Evolutionary conservation across 2,797 vertebrate genomes (phyloP).

Genomic region (Pogoniulus pusillus): DNA sequence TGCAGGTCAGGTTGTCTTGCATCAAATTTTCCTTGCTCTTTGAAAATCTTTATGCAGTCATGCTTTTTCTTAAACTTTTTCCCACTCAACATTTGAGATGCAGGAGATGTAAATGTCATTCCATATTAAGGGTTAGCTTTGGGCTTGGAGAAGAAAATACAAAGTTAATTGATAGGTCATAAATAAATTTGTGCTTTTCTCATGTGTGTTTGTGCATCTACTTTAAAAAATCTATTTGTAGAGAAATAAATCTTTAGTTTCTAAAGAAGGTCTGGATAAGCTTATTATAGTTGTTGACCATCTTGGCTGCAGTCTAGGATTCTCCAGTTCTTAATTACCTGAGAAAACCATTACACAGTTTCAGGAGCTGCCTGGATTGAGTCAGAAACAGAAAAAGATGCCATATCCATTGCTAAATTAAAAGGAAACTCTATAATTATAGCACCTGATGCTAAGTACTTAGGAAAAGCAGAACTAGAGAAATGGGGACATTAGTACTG

Average conservation of each 20-base stretch:
- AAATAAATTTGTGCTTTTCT: background rate
- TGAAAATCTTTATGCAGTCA: background rate
- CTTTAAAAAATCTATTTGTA: constrained; percentile 12
- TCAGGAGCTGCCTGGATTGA: background rate
- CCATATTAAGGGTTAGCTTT: constrained; percentile 26
- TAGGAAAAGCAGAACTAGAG: background rate
- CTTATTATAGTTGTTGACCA: background rate
- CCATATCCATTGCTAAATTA: background rate
- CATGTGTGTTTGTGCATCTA: background rate
- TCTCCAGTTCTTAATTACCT: background rate
- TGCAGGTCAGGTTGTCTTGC: background rate
- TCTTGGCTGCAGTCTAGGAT: background rate
- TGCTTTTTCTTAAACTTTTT: background rate
- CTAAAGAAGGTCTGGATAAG: background rate
- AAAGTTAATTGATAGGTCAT: constrained; percentile 33
- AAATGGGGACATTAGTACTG: rapidly evolving
- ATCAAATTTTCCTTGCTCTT: background rate
- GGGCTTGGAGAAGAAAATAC: background rate
- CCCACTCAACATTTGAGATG: constrained; percentile 1
- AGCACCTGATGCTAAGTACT: background rate
- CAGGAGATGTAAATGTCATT: constrained; percentile 33
- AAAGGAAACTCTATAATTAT: background rate
- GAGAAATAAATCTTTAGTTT: background rate
- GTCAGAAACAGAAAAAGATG: background rate
- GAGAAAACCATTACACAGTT: background rate